Base-by-base conservation (phyloP, 2,797 vertebrate species). In the Peromyscus melanophrys region DNA sequence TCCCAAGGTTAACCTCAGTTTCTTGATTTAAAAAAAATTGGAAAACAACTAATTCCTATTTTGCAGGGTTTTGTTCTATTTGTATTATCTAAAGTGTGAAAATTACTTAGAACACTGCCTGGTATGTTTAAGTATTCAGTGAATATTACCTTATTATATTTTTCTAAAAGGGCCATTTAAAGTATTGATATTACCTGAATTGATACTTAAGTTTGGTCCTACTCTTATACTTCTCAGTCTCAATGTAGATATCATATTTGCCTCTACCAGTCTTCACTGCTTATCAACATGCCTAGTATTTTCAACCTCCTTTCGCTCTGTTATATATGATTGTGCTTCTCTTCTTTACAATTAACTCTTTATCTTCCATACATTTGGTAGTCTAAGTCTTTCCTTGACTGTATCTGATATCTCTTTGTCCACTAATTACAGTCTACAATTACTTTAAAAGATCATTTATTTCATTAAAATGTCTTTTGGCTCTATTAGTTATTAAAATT, bases 11-110 rank as follows among this genome's bases (percentile, higher is more conserved):
- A 69, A 78, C 37, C 12, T 71, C 55, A 87, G 27, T 29, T 65
- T 95, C 29, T 67, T 87, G 49, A 69, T 94, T 19, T 76, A n/a
- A 76, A 78, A 69, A 76, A 90, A 88, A 69, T 75, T n/a, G 9
- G 29, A 21, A 65, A n/a, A 59, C 0, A 27, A 57, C 77, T 84
- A 73, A 31, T 91, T 94, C 21, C 19, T 95, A 65, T 87, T 34
- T 95, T 90, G n/a, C 23, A 81, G 25, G 0, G 3, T 37, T 71
- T 94, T 83, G 37, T 92, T 95, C 34, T 40, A 78, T 23, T 52
- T 96, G 31, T 6, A 52, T 90, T n/a, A 83, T 16, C 37, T 77
- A 82, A 85, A 89, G 25, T 29, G 43, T 7, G 27, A 94, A 92
- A 95, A 65, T 49, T 23, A 89, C 65, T 69, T 96, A 69, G 19